A percentile compares a stretch with the other conserved stretches of the same genome.
Conservation (phyloP, 1,140 invertebrate species). For the Heliconius nattereri region DNA sequence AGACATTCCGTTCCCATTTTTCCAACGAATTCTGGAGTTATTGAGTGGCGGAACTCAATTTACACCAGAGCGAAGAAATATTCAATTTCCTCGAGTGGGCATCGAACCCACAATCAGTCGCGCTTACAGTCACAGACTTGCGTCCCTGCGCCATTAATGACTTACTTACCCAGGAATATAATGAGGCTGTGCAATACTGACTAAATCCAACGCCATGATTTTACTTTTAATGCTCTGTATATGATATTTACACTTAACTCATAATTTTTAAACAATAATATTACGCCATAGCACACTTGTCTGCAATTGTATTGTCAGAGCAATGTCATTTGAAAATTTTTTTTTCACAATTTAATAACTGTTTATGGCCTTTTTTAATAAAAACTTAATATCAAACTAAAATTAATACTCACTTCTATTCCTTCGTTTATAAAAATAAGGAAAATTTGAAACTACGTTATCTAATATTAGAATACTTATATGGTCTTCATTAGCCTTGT, state of each 20-base stretch:
- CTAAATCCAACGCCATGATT: conserved; percentile 72
- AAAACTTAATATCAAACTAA: not conserved
- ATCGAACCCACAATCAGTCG: no score
- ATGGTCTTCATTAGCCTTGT: no score
- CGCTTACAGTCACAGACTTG: no score
- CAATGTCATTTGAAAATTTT: not conserved
- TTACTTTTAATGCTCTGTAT: conserved; percentile 17
- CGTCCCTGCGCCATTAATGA: no score
- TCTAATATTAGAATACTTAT: no score
- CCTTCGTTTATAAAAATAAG: not conserved
- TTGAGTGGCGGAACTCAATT: no score
- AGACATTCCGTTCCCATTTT: no score
- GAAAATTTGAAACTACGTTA: no score
- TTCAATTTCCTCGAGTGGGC: no score
- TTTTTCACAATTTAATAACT: not conserved
- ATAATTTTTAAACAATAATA: conserved; percentile 53
- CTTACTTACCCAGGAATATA: conserved; percentile 72
- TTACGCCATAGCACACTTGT: conserved; percentile 17
- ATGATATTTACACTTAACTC: conserved; percentile 42
- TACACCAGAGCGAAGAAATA: no score
- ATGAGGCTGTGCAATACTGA: conserved; percentile 74
- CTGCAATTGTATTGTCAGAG: not conserved
- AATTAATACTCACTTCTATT: not conserved
- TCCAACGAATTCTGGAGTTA: no score
- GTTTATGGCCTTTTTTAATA: not conserved